Evolutionary conservation across 2,113 vertebrate genomes (phyloP), one percentile per base, ranked within the genome.

Genomic region (Sakesphorus luctuosus): DNA sequence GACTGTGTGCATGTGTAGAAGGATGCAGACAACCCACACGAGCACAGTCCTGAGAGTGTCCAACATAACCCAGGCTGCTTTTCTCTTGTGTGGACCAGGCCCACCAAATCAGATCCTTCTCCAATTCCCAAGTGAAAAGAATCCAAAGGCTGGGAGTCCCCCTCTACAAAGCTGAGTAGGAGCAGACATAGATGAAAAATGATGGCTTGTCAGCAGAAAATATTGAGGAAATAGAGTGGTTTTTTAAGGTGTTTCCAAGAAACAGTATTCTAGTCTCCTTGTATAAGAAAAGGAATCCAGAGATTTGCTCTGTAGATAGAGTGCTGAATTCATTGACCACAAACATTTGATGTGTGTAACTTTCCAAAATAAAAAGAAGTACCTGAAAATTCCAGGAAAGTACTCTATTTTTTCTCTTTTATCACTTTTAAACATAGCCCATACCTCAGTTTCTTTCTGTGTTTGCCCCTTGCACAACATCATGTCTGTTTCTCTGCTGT

Each of bases 271-370:
- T 1, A 25, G 24, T 59, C 40, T 95, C 79, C 25, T 47, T 58
- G 68, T 21, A 69, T 56, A 87, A 87, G 85, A 74, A 78, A 29
- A 87, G 53, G 76, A 90, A 89, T 94, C 91, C 84, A 97, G 92
- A 97, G 90, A 97, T 96, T 96, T 96, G 28, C 86, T 82, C 44
- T 68, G 59, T 95, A 96, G 80, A 93, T 90, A 94, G 55, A 67
- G 17, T 50, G 44, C 35, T 89, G 81, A 95, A 96, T 97, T 93
- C 50, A 84, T 67, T 91, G 91, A 95, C 88, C 95, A 90, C 95
- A 96, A 89, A 87, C 8, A 94, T 90, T 77, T 92, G 78, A 93
- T 92, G 86, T 82, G 71, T 86, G 74, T 62, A 94, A 44, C 84
- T 94, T 94, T 92, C 62, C 90, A 93, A 92, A 96, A 94, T 36